phyloP scores from a whole-genome alignment of 2,888 invertebrate genomes.

The Volucella inanis region DNA sequence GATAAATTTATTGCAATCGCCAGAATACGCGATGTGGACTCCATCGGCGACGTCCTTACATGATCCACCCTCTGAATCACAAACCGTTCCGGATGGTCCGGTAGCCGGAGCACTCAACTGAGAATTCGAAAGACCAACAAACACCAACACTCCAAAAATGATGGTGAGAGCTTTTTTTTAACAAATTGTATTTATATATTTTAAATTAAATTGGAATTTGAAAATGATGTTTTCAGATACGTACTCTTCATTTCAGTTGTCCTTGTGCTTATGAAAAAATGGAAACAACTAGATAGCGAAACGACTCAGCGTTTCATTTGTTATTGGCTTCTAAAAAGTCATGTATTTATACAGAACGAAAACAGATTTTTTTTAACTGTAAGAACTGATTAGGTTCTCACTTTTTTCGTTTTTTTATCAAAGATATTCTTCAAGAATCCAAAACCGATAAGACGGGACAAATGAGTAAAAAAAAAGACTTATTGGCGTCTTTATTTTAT shows the following conservation, averaged over 20 bases:
- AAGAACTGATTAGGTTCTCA: constrained; percentile 3
- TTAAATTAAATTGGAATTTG: background rate
- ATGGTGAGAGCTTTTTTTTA: background rate
- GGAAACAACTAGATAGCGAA: constrained; percentile 2
- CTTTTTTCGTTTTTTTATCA: background rate
- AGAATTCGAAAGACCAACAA: constrained; percentile 7
- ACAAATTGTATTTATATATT: constrained; percentile 3
- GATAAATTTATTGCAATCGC: constrained; percentile 68
- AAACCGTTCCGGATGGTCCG: constrained; percentile 62
- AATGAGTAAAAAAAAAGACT: background rate
- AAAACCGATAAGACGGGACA: constrained; percentile 25
- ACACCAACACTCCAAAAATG: constrained; percentile 33
- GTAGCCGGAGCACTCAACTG: constrained; percentile 20
- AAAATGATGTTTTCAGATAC: background rate
- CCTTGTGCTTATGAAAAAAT: background rate
- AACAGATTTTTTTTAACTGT: background rate
- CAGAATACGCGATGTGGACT: constrained; percentile 30
- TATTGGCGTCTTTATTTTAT: constrained; percentile 36
- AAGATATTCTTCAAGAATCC: constrained; percentile 9
- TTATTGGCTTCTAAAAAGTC: background rate
- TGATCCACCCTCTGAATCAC: constrained; percentile 63
- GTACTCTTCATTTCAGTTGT: constrained; percentile 33
- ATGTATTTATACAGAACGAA: constrained; percentile 40
- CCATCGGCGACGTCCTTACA: constrained; percentile 44
- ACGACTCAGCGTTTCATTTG: constrained; percentile 32